Percentiles rank a stretch among this genome's conserved stretches.
These are phyloP conservation scores for Benitochromis conjunctus DNA, from an alignment of 2,113 vertebrate species.

Conservation along the genomic window DNA sequence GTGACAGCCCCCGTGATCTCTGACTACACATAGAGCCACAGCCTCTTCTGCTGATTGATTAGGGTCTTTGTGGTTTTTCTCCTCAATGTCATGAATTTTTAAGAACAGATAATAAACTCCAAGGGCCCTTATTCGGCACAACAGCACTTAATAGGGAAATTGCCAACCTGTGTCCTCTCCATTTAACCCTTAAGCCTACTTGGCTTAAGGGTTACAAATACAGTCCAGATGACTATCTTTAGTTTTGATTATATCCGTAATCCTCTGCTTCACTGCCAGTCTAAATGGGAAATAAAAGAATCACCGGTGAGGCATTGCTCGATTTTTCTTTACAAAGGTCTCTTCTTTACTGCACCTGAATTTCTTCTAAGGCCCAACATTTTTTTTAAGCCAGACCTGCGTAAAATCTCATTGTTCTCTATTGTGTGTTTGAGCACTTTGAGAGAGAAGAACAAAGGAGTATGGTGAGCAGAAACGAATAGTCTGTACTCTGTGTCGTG, in stretches of 20 bases:
- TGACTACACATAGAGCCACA: background rate
- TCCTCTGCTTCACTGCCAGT: constrained; percentile 47
- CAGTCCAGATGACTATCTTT: constrained; percentile 58
- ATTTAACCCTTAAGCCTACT: no score
- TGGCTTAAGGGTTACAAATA: no score
- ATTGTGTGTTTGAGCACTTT: background rate
- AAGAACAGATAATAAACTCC: constrained; percentile 67
- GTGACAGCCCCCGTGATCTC: background rate
- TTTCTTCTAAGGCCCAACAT: background rate
- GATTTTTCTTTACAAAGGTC: constrained; percentile 18
- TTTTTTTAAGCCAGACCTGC: background rate
- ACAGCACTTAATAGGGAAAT: constrained; percentile 59
- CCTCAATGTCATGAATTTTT: constrained; percentile 65
- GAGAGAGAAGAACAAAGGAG: background rate
- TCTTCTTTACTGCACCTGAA: background rate
- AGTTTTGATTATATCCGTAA: constrained; percentile 50
- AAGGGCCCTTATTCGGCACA: constrained; percentile 64
- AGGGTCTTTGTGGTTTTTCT: constrained; percentile 42
- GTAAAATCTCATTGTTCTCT: background rate
- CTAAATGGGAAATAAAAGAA: constrained; percentile 45
- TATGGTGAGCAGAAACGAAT: background rate
- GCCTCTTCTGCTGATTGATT: constrained; percentile 16
- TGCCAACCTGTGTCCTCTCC: constrained; percentile 40
- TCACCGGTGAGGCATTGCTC: constrained; percentile 13
- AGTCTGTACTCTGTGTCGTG: background rate